A percentile compares a stretch with the other conserved stretches of the same genome.
Conservation (phyloP, 2,797 vertebrate species). For the Melanitta fusca region DNA sequence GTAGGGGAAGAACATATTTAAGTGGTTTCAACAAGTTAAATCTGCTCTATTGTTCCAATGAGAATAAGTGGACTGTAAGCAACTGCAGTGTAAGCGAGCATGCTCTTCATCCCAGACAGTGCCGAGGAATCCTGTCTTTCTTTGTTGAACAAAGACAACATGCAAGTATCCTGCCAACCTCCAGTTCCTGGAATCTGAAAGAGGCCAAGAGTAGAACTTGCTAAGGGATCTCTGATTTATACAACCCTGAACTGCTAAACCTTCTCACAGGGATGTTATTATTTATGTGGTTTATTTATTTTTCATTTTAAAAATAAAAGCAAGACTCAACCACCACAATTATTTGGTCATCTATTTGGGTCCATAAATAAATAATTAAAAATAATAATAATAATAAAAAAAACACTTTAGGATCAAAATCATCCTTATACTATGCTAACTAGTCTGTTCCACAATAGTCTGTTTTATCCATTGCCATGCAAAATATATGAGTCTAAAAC, state of each 20-base stretch:
- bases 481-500: background rate
- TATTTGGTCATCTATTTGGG: background rate
- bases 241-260: background rate
- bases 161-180: background rate
- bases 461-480: background rate
- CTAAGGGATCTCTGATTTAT: background rate
- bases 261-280: background rate
- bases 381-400: background rate
- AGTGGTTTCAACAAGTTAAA: background rate
- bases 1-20: background rate
- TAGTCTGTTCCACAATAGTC: background rate
- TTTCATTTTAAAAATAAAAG: background rate
- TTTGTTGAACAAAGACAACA: background rate
- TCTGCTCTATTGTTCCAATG: background rate
- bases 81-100: background rate
- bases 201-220: background rate
- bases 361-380: background rate
- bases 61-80: background rate
- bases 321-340: fast-evolving
- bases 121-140: background rate
- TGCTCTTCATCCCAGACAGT: background rate
- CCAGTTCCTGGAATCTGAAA: background rate
- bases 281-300: background rate
- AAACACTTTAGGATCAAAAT: background rate
- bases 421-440: background rate